These are phyloP conservation scores for Gymnocypris eckloni DNA, from an alignment of 2,797 vertebrate genomes.

Conservation along the genomic window DNA sequence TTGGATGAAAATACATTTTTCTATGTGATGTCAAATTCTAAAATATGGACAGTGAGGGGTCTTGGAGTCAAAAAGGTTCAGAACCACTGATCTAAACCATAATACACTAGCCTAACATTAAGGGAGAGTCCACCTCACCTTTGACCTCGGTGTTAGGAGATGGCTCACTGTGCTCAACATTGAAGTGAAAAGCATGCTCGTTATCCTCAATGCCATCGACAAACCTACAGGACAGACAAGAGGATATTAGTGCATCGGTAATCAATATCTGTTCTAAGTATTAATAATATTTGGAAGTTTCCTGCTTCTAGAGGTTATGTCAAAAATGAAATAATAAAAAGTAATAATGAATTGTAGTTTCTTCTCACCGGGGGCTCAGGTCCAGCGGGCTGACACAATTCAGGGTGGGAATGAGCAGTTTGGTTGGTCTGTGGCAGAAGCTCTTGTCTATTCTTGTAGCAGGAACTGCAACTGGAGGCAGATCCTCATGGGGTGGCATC, in stretches of 20 bases:
- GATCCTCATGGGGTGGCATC: slow-evolving; percentile 64
- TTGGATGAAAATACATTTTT: not conserved
- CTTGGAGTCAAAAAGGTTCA: not conserved
- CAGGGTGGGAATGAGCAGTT: slow-evolving; percentile 86
- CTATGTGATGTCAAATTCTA: not conserved
- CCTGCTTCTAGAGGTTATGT: not conserved
- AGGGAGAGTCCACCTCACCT: slow-evolving; percentile 66
- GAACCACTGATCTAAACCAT: not conserved
- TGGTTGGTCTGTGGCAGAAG: slow-evolving; percentile 75
- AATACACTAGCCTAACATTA: not conserved
- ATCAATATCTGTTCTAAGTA: not conserved
- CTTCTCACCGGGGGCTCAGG: slow-evolving; percentile 89
- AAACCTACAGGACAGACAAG: slow-evolving; percentile 75
- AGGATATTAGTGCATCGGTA: not conserved
- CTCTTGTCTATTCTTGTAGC: slow-evolving; percentile 54
- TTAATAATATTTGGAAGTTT: not conserved
- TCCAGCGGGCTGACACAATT: slow-evolving; percentile 82
- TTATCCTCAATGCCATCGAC: slow-evolving; percentile 95
- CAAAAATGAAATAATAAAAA: not conserved
- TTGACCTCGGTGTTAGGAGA: slow-evolving; percentile 63
- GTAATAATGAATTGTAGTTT: not conserved
- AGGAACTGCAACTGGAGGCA: slow-evolving; percentile 42
- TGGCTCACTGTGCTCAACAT: slow-evolving; percentile 71
- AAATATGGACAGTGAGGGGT: not conserved
- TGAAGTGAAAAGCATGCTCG: slow-evolving; percentile 85